phyloP scores from a whole-genome alignment of 2,797 vertebrate species.

The Leucoraja ocellata region DNA sequence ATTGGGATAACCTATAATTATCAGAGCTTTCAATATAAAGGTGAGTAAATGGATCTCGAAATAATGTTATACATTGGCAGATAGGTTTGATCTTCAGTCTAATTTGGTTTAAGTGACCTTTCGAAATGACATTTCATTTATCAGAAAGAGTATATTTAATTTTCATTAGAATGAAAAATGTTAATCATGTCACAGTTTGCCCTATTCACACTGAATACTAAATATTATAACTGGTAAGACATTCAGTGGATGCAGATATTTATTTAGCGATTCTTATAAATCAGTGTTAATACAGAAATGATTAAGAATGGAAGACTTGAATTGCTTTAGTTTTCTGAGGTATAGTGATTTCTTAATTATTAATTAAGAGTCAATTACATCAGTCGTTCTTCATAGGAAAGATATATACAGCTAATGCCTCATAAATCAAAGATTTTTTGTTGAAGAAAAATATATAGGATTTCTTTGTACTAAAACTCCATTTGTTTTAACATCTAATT shows the following conservation, averaged over 20 bases:
- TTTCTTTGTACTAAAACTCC: background rate
- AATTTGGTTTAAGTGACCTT: conserved; percentile 38
- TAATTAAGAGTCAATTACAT: conserved; percentile 37
- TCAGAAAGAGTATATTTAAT: conserved; percentile 38
- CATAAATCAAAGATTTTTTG: conserved; percentile 30
- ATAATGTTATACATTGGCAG: conserved; percentile 38
- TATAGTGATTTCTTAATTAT: conserved; percentile 37
- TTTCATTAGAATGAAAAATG: conserved; percentile 38
- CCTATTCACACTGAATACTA: conserved; percentile 36
- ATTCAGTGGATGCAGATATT: conserved; percentile 33
- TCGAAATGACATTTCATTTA: conserved; percentile 39
- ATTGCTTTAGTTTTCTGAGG: conserved; percentile 36
- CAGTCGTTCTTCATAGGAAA: conserved; percentile 23
- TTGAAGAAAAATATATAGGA: background rate
- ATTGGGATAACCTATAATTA: conserved; percentile 37
- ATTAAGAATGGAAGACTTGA: conserved; percentile 37
- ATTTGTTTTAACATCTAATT: background rate
- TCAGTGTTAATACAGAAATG: conserved; percentile 38
- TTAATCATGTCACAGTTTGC: conserved; percentile 36
- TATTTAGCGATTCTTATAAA: conserved; percentile 35
- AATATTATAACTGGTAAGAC: conserved; percentile 9
- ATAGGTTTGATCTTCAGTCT: conserved; percentile 38
- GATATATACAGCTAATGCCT: background rate
- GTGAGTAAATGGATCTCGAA: conserved; percentile 37
- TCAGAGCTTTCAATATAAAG: conserved; percentile 38